phyloP scores from a whole-genome alignment of 2,113 vertebrate species.

The Crypturellus undulatus region DNA sequence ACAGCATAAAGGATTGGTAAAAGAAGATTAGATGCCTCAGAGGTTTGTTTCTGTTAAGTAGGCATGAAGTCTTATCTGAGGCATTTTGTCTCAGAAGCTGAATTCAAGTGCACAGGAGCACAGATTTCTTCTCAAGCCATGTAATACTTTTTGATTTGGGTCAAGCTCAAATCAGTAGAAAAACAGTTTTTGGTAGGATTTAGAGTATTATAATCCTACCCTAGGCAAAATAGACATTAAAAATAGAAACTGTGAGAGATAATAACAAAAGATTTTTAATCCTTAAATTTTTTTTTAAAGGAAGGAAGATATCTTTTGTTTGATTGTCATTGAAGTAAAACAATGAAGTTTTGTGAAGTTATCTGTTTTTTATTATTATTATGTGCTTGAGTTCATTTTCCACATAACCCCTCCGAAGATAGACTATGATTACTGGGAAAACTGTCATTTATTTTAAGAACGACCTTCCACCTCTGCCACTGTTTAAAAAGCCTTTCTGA shows the following conservation, averaged over 20 bases:
- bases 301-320: not conserved
- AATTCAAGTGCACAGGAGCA: not conserved
- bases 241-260: not conserved
- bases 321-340: not conserved
- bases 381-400: not conserved
- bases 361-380: not conserved
- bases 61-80: not conserved
- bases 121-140: not conserved
- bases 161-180: not conserved
- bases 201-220: not conserved
- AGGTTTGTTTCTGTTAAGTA: not conserved
- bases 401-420: not conserved
- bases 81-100: not conserved
- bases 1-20: not conserved
- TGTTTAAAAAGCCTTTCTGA: constrained; percentile 1
- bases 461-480: not conserved
- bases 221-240: not conserved
- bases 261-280: not conserved
- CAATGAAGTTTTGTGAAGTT: not conserved
- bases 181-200: fast-evolving
- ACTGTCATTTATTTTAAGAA: not conserved
- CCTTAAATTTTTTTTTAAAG: not conserved
- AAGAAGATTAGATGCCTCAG: not conserved
- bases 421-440: not conserved
- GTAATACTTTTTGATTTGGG: not conserved